These are phyloP conservation scores for Eupithecia pulchellata DNA, from an alignment of 2,888 invertebrate species.

Conservation along the genomic window DNA sequence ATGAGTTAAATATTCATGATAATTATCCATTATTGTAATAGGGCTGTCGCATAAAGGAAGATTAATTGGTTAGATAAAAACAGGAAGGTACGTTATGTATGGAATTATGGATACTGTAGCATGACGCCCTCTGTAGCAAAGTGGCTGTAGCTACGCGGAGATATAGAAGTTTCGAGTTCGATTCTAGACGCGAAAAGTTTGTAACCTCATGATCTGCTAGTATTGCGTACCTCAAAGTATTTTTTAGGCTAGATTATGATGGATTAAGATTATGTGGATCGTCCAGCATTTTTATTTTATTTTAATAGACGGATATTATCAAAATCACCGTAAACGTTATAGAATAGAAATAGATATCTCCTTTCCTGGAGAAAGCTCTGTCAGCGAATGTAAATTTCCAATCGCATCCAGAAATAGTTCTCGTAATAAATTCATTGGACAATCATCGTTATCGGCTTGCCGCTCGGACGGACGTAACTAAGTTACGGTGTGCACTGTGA, in stretches of 20 bases:
- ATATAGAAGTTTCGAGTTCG: not conserved
- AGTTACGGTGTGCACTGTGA: constrained; percentile 31
- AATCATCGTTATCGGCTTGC: constrained; percentile 43
- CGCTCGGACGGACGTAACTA: constrained; percentile 32
- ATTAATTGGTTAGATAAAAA: not conserved
- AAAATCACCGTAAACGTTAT: not conserved
- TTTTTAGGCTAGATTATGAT: no score
- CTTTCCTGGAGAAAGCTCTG: constrained; percentile 7
- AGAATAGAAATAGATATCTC: not conserved
- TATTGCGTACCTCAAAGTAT: no score
- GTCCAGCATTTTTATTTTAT: no score
- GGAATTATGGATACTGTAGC: not conserved
- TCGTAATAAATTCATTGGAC: constrained; percentile 37
- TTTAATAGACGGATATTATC: not conserved
- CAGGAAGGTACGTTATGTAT: not conserved
- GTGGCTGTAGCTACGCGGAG: not conserved
- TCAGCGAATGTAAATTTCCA: constrained; percentile 30
- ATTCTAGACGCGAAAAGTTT: not conserved
- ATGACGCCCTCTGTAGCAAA: not conserved
- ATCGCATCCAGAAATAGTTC: constrained; percentile 33
- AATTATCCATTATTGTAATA: constrained; percentile 22
- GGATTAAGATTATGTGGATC: no score
- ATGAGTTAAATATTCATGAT: constrained; percentile 31
- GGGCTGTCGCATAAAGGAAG: constrained; percentile 9
- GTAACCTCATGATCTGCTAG: not conserved